Evolutionary conservation across 2,797 vertebrate species (phyloP).

Genomic region (Hoplostethus atlanticus): DNA sequence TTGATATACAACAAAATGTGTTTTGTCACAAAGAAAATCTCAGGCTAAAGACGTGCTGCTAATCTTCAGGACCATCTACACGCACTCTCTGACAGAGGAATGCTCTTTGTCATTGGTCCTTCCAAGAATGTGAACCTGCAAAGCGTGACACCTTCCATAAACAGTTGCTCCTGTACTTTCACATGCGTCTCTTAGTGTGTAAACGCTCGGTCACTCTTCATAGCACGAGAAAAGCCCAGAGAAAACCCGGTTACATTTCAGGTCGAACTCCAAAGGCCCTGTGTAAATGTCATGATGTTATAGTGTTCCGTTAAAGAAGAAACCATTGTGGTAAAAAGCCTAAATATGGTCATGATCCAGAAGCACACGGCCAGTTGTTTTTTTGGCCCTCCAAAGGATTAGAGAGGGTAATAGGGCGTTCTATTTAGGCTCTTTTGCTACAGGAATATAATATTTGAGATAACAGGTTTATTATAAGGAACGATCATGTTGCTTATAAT

Average conservation of each 20-base stretch:
- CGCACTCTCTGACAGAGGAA: constrained; percentile 3
- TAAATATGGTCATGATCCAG: constrained; percentile 40
- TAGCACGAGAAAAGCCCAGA: neutral
- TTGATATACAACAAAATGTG: too few relatives aligned
- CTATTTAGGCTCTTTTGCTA: neutral
- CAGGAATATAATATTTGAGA: neutral
- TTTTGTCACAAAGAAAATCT: neutral
- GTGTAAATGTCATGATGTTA: too few relatives aligned
- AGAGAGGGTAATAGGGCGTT: neutral
- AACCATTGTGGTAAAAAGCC: neutral
- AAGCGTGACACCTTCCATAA: constrained; percentile 33
- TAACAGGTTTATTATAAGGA: too few relatives aligned
- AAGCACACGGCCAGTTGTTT: neutral
- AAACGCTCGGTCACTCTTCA: constrained; percentile 7
- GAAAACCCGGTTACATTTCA: constrained; percentile 10
- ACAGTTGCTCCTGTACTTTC: constrained; percentile 24
- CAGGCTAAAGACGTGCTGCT: neutral
- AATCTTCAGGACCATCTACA: neutral
- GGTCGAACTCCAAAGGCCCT: neutral
- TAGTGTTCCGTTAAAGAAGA: too few relatives aligned
- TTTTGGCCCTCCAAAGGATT: neutral
- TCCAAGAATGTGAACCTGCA: constrained; percentile 23
- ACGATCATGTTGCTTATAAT: too few relatives aligned
- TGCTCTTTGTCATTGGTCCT: constrained; percentile 3
- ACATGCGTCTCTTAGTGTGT: constrained; percentile 7